phyloP scores from a whole-genome alignment of 2,797 vertebrate genomes.

The Propithecus perrieri region DNA sequence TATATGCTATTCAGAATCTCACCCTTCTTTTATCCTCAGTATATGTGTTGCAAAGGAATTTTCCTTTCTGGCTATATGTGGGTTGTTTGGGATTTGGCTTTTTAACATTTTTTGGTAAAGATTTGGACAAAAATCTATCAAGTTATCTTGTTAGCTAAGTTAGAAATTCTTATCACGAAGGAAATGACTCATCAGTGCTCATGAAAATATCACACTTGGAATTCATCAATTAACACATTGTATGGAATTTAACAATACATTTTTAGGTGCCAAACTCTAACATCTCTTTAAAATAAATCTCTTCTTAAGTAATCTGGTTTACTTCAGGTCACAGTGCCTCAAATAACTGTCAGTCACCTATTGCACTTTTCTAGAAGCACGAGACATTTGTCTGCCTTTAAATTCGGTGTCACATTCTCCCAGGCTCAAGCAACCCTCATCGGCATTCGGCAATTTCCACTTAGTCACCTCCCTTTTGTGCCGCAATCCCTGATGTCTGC shows the following conservation, averaged over 20 bases:
- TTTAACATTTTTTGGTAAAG: constrained; percentile 54
- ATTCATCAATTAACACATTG: constrained; percentile 67
- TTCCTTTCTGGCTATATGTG: constrained; percentile 25
- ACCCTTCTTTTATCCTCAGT: neutral
- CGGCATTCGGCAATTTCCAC: neutral
- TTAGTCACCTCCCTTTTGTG: neutral
- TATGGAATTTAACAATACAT: constrained; percentile 63
- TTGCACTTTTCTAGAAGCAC: neutral
- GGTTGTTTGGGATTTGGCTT: constrained; percentile 34
- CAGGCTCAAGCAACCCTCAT: neutral
- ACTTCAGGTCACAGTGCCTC: neutral
- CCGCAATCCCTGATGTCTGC: neutral
- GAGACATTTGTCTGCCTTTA: neutral
- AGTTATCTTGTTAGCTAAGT: constrained; percentile 60
- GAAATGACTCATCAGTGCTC: constrained; percentile 70
- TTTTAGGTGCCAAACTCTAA: constrained; percentile 27
- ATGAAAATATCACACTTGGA: constrained; percentile 64
- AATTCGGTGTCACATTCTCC: neutral
- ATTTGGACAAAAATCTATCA: constrained; percentile 40
- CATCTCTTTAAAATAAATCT: constrained; percentile 35
- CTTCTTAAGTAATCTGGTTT: constrained; percentile 42
- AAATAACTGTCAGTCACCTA: neutral
- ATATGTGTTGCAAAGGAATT: neutral
- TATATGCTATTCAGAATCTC: neutral
- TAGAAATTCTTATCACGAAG: constrained; percentile 50